Evolutionary conservation across 2,113 vertebrate genomes (phyloP).

Genomic region (Brienomyrus brachyistius): DNA sequence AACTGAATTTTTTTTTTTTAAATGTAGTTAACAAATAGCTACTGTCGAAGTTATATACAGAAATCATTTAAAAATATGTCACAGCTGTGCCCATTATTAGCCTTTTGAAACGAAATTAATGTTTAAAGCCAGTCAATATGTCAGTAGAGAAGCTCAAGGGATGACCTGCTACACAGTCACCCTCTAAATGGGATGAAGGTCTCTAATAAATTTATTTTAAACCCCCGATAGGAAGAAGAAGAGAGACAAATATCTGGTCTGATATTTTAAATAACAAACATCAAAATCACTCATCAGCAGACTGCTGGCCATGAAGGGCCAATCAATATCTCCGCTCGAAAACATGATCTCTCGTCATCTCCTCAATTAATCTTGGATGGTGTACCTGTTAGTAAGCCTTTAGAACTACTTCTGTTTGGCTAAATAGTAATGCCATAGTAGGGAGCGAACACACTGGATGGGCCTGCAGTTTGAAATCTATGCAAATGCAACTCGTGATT

Average conservation of each 20-base stretch:
- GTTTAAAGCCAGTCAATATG: constrained; percentile 3
- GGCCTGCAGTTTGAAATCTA: constrained; percentile 39
- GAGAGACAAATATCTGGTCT: constrained; percentile 16
- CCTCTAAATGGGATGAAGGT: not conserved
- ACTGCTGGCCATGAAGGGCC: constrained; percentile 36
- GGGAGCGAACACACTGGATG: constrained; percentile 53
- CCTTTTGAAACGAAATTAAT: not conserved
- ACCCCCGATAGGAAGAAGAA: not conserved
- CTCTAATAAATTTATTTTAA: constrained; percentile 6
- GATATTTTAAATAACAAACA: constrained; percentile 43
- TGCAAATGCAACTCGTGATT: not conserved
- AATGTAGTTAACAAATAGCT: not conserved
- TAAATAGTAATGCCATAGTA: constrained; percentile 30
- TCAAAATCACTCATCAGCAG: constrained; percentile 53
- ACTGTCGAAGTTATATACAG: not conserved
- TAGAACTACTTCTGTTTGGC: constrained; percentile 33
- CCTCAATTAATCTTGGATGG: constrained; percentile 49
- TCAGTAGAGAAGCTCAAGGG: not conserved
- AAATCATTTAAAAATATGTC: not conserved
- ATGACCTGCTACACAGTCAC: not conserved
- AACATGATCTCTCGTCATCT: constrained; percentile 42
- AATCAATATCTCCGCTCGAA: constrained; percentile 54
- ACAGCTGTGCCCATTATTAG: not conserved
- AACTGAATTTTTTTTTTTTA: not conserved
- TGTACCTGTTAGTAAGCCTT: constrained; percentile 35